A percentile compares a stretch with the other conserved stretches of the same genome.
These are phyloP conservation scores for Mus pahari DNA, from an alignment of 2,113 vertebrate species.

Conservation along the genomic window DNA sequence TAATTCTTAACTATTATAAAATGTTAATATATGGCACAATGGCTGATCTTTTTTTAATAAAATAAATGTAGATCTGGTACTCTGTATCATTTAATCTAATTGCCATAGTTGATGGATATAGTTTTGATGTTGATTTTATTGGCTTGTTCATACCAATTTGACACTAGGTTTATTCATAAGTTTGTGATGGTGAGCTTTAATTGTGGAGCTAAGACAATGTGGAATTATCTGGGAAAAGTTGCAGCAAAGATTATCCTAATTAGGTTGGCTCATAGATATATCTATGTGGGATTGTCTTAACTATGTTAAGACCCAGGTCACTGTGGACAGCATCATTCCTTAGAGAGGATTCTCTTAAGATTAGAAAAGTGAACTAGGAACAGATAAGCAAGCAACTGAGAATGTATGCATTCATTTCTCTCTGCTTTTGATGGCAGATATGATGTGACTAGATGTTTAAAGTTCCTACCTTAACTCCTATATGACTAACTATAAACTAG, in stretches of 20 bases:
- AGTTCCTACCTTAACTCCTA: not conserved
- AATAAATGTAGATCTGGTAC: not conserved
- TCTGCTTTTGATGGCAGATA: not conserved
- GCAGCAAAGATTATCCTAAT: not conserved
- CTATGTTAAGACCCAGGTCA: too few species aligned
- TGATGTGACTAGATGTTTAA: not conserved
- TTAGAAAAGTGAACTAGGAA: not conserved
- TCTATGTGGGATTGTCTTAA: not conserved
- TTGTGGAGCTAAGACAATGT: not conserved
- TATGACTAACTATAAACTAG: not conserved
- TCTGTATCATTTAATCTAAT: not conserved
- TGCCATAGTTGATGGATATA: not conserved
- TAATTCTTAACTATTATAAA: constrained; percentile 14
- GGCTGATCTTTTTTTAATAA: constrained; percentile 15
- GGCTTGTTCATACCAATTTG: not conserved
- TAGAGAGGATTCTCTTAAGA: not conserved
- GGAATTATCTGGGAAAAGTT: not conserved
- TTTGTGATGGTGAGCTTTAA: not conserved
- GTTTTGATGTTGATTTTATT: not conserved
- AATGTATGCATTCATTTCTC: not conserved
- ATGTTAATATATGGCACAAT: not conserved
- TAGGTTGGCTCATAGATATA: accelerated
- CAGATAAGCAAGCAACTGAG: not conserved
- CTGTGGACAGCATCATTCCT: too few species aligned
- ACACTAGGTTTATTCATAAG: constrained; percentile 25